These are phyloP conservation scores for Sceloporus undulatus DNA, from an alignment of 2,113 vertebrate genomes.

Conservation along the genomic window DNA sequence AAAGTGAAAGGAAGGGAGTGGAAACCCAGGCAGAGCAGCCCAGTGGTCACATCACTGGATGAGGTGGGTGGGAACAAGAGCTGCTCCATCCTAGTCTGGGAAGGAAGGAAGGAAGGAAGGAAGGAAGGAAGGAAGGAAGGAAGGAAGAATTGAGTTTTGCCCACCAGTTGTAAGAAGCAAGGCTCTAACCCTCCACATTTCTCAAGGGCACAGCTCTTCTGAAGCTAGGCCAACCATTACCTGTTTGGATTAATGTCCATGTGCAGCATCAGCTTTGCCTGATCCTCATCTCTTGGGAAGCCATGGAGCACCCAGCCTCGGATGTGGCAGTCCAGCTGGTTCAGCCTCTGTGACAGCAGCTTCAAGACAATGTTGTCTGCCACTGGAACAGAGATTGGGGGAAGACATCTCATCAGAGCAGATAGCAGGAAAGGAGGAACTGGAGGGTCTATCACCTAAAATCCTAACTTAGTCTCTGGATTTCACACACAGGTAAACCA, in stretches of 20 bases:
- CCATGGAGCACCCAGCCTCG: conserved; percentile 84
- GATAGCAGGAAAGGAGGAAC: background rate
- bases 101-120: background rate
- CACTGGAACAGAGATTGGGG: conserved; percentile 70
- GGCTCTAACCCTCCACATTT: rapidly evolving
- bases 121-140: too few relatives aligned
- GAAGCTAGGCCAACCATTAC: conserved; percentile 71
- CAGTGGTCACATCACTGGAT: too few relatives aligned
- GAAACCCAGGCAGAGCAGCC: too few relatives aligned
- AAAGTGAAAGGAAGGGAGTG: too few relatives aligned
- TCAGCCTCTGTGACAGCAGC: conserved; percentile 80
- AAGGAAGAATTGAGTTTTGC: background rate
- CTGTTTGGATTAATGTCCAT: conserved; percentile 83
- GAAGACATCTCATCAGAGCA: background rate
- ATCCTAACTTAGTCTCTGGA: background rate
- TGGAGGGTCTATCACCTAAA: background rate
- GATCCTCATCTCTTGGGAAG: conserved; percentile 80
- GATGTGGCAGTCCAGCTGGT: conserved; percentile 76
- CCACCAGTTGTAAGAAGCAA: background rate
- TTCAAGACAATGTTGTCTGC: conserved; percentile 83
- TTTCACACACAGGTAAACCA: background rate
- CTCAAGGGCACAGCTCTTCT: too few relatives aligned
- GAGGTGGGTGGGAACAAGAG: too few relatives aligned
- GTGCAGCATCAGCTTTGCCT: conserved; percentile 76
- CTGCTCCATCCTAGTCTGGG: too few relatives aligned